Percentiles rank a stretch among this genome's conserved stretches.
These are phyloP conservation scores for Fissipunctia ypsillon DNA, from an alignment of 2,888 invertebrate species.

Conservation along the genomic window DNA sequence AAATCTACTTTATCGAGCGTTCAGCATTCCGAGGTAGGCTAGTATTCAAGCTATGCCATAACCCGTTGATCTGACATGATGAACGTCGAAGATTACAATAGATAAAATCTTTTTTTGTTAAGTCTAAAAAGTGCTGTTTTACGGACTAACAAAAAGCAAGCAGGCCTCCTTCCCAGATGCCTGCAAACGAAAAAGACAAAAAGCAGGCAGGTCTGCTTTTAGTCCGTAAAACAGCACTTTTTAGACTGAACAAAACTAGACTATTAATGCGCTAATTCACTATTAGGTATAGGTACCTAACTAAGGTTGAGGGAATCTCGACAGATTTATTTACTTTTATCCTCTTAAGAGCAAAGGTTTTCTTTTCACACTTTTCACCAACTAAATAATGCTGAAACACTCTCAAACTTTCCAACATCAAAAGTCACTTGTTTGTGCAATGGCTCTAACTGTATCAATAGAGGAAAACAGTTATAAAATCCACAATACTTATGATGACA, in stretches of 20 bases:
- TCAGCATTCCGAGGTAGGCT: constrained; percentile 7
- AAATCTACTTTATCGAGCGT: constrained; percentile 20
- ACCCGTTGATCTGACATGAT: constrained; percentile 21
- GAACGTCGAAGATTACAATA: background rate
- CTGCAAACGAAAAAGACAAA: too few relatives aligned
- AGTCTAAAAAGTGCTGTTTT: too few relatives aligned
- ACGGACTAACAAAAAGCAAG: too few relatives aligned
- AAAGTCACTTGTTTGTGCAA: background rate
- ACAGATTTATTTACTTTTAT: background rate
- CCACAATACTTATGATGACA: constrained; percentile 12
- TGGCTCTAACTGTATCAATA: background rate
- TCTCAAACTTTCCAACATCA: background rate
- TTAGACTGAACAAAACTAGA: background rate
- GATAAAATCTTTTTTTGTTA: too few relatives aligned
- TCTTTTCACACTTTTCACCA: background rate
- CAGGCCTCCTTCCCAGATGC: too few relatives aligned
- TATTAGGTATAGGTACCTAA: too few relatives aligned
- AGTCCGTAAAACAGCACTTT: background rate
- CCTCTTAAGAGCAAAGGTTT: too few relatives aligned
- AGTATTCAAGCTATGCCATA: constrained; percentile 31
- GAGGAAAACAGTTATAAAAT: constrained; percentile 2
- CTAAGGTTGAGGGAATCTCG: background rate
- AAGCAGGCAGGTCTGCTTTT: background rate
- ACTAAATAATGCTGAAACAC: background rate
- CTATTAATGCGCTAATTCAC: too few relatives aligned